Conservation (phyloP, 2,797 vertebrate genomes). For the Pygocentrus nattereri region DNA sequence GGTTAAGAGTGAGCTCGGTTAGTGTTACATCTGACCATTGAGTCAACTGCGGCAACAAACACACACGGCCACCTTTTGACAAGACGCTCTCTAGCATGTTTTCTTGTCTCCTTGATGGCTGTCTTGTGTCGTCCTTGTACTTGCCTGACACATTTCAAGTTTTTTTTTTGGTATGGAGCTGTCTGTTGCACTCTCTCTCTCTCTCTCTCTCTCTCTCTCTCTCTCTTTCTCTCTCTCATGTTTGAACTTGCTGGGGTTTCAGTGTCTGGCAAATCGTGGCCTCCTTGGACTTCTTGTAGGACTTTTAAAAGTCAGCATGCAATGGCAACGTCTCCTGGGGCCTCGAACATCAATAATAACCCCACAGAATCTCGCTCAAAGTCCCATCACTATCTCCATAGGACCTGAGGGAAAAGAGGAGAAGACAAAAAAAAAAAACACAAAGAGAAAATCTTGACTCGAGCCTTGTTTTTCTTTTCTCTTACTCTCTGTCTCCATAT, state of each 20-base stretch:
- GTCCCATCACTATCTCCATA: conserved; percentile 36
- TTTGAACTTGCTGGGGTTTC: conserved; percentile 41
- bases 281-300: conserved; percentile 49
- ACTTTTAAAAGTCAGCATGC: conserved; percentile 59
- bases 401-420: conserved; percentile 22
- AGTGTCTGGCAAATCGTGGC: conserved; percentile 35
- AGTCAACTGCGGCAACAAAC: conserved; percentile 39
- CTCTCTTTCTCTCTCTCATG: conserved; percentile 30
- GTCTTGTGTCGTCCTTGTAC: conserved; percentile 49
- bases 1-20: conserved; percentile 26
- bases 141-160: conserved; percentile 33
- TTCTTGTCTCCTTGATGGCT: conserved; percentile 52
- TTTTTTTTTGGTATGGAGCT: background rate
- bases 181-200: conserved; percentile 30
- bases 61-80: conserved; percentile 40
- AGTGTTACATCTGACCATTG: conserved; percentile 25
- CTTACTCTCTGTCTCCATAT: conserved; percentile 28
- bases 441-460: conserved; percentile 49
- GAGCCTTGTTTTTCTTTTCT: conserved; percentile 49
- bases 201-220: conserved; percentile 40
- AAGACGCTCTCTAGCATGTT: conserved; percentile 39
- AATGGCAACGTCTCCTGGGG: conserved; percentile 44
- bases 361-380: conserved; percentile 55
- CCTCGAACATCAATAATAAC: conserved; percentile 52
- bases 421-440: no score